phyloP scores from a whole-genome alignment of 2,888 invertebrate species.

The Athalia cordata region DNA sequence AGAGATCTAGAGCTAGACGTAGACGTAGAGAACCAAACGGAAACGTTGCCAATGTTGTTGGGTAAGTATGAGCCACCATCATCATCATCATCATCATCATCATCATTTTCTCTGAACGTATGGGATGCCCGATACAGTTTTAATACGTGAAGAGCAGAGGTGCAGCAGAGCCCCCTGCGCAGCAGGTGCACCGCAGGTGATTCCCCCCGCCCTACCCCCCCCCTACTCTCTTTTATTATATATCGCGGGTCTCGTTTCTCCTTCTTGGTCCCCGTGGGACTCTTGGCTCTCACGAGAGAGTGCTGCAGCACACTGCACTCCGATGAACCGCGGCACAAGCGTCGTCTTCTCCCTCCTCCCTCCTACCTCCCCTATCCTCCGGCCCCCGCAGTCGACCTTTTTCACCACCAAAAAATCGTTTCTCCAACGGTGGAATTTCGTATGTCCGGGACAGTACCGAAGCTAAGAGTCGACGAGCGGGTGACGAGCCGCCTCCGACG shows the following conservation, averaged over 20 bases:
- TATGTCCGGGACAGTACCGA: slow-evolving; percentile 31
- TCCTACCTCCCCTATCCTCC: too few relatives aligned
- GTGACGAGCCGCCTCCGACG: slow-evolving; percentile 13
- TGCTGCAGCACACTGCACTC: slow-evolving; percentile 5
- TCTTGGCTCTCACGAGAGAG: slow-evolving; percentile 51
- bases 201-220: slow-evolving; percentile 41
- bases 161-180: slow-evolving; percentile 69
- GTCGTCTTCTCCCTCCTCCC: too few relatives aligned
- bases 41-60: slow-evolving; percentile 32
- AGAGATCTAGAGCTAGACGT: background rate
- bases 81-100: background rate
- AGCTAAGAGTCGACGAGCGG: background rate
- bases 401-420: slow-evolving; percentile 30
- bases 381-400: slow-evolving; percentile 15
- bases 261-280: slow-evolving; percentile 50
- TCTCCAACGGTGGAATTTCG: slow-evolving; percentile 22
- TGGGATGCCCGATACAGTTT: slow-evolving; percentile 61
- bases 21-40: slow-evolving; percentile 26
- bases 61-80: background rate
- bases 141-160: slow-evolving; percentile 57
- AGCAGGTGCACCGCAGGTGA: slow-evolving; percentile 73
- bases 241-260: slow-evolving; percentile 50
- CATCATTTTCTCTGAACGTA: slow-evolving; percentile 45
- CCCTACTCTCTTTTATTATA: slow-evolving; percentile 26
- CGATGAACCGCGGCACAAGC: too few relatives aligned